Conservation (phyloP, 2,888 invertebrate genomes). For the Hemistola chrysoprasaria region DNA sequence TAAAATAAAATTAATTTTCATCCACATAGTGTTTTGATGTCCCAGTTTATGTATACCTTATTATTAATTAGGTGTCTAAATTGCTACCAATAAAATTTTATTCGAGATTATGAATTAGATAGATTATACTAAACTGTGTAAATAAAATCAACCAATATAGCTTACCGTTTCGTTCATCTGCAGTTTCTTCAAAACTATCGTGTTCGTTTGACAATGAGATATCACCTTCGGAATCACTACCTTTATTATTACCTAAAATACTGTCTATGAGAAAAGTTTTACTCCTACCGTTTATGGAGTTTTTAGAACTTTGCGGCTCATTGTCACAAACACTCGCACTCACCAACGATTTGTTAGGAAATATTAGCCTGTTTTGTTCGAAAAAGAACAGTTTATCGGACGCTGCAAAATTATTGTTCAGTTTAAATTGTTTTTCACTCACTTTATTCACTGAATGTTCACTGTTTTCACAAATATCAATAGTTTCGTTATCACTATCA, state of each 20-base stretch:
- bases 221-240: conserved; percentile 35
- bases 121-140: too few relatives aligned
- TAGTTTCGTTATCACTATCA: conserved; percentile 75
- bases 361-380: conserved; percentile 47
- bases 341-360: conserved; percentile 46
- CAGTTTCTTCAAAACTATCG: conserved; percentile 57
- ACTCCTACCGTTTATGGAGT: conserved; percentile 54
- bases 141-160: too few relatives aligned
- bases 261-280: conserved; percentile 82
- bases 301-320: conserved; percentile 44
- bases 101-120: too few relatives aligned
- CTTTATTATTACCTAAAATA: conserved; percentile 74
- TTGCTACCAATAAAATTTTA: background rate
- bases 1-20: too few relatives aligned
- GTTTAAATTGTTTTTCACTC: conserved; percentile 38
- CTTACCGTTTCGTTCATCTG: conserved; percentile 74
- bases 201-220: conserved; percentile 36
- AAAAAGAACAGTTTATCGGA: conserved; percentile 50
- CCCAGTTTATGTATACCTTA: too few relatives aligned
- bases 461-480: conserved; percentile 75
- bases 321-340: conserved; percentile 40
- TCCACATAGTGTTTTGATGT: too few relatives aligned
- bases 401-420: conserved; percentile 39
- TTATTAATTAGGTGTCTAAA: too few relatives aligned
- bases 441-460: conserved; percentile 41